Conservation (phyloP, 2,888 invertebrate genomes). For the Melanargia galathea region DNA sequence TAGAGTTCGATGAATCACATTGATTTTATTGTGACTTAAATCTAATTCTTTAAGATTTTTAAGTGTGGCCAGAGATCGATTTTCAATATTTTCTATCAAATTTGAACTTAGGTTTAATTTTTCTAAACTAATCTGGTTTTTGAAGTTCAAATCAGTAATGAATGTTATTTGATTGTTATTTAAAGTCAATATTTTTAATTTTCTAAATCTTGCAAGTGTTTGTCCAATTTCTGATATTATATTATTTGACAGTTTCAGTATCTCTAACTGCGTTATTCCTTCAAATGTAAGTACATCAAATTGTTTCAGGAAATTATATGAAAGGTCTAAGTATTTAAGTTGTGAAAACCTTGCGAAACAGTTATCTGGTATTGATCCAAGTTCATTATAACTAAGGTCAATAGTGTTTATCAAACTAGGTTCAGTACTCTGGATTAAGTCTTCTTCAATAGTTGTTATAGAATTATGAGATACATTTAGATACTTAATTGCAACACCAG, state of each 20-base stretch:
- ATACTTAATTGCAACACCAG: slow-evolving; percentile 6
- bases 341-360: slow-evolving; percentile 23
- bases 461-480: slow-evolving; percentile 32
- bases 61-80: slow-evolving; percentile 17
- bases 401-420: slow-evolving; percentile 16
- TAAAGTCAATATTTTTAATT: slow-evolving; percentile 27
- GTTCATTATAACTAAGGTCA: slow-evolving; percentile 34
- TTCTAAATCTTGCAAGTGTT: slow-evolving; percentile 33
- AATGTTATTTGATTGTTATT: slow-evolving; percentile 28
- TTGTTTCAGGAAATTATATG: slow-evolving; percentile 24
- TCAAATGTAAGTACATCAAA: slow-evolving; percentile 36
- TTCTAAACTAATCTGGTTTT: slow-evolving; percentile 22
- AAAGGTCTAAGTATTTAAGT: slow-evolving; percentile 32
- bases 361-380: slow-evolving; percentile 29
- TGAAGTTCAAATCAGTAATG: slow-evolving; percentile 27
- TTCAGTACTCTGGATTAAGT: neutral
- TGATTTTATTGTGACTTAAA: slow-evolving; percentile 31
- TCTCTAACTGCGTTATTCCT: slow-evolving; percentile 29
- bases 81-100: slow-evolving; percentile 27
- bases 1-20: slow-evolving; percentile 11
- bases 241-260: slow-evolving; percentile 30
- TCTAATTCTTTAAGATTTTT: slow-evolving; percentile 27
- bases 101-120: slow-evolving; percentile 30
- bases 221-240: slow-evolving; percentile 30
- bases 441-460: slow-evolving; percentile 24